Base-by-base conservation (phyloP, 2,888 invertebrate species). In the Prosopocoilus inquinatus region DNA sequence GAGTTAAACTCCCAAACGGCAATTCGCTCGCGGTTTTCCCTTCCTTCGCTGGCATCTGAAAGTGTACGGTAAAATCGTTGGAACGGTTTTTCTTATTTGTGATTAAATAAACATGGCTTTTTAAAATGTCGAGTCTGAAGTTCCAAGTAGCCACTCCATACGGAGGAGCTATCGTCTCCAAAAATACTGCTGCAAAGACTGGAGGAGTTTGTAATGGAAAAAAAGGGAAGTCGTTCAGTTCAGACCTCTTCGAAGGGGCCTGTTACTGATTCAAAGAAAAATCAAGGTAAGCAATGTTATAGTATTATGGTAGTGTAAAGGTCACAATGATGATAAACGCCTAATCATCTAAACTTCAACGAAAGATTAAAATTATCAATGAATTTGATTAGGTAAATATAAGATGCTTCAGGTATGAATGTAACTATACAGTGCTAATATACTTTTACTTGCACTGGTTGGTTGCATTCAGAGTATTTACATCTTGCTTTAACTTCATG, bases 101-200 rank as follows among this genome's bases (percentile, higher is more conserved):
- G 76, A 75, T 77, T 77, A 77, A 70, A 82, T 80, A 84, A 87
- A 86, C 86, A 89, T 88, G 88, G 88, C 87, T 85, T 87, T 84
- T 83, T 89, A 87, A 87, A 83, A 89, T 89, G 89, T 87, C 85
- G 85, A 81, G 81, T 79, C 79, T 84, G 83, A 84, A 84, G 80
- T 80, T 81, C 81, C 77, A 78, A 78, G 80, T 81, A 79, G 82
- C 82, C 81, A 84, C 88, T 87, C 87, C 87, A 81, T 79, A 84
- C 84, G 88, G 88, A 82, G 83, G 81, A 83, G 84, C 79, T 77
- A 74, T 80, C 80, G 81, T 83, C 83, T 80, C 78, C 78, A 77
- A 76, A 77, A 71, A 72, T 74, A 70, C 75, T 33, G 13, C 33
- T 39, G 55, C 52, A 61, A 59, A 57, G 66, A 61, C 67, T 71